Evolutionary conservation across 2,888 invertebrate species (phyloP), one percentile per base, ranked within the genome.

Genomic region (Acleris holmiana): DNA sequence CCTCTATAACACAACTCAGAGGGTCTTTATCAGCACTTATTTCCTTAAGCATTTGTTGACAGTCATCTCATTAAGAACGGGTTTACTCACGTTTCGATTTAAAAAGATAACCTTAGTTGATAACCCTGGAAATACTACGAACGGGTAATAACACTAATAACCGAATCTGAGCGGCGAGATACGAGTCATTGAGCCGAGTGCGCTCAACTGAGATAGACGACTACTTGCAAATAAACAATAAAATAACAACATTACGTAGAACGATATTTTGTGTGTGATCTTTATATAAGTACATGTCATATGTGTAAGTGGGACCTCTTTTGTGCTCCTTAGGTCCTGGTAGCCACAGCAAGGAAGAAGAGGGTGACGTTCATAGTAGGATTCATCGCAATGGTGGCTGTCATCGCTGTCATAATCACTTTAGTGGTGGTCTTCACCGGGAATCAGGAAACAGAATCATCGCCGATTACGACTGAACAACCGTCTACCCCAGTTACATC

Each of bases 351-450:
- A 78, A 82, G 93, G 75, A 91, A 91, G 73, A 90, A 93, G 84
- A 91, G 93, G 76, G 83, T 92, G 71, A 93, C 93, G 65, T 93
- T 94, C 71, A 82, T 94, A 49, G 89, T 93, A 66, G 93, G 94
- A 23, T 93, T 93, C 15, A 84, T 94, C 51, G 93, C 90, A 13
- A 89, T 94, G 76, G 76, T 94, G 55, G 86, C 94, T 21, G 90
- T 93, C 0, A 82, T 95, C 48, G 95, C 93, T 7, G 88, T 95
- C 6, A 88, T 96, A n/a, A 87, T 95, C 40, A 91, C 94, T 0
- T 88, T 95, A 15, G 90, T 94, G 15, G 93, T 95, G 8, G 83
- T 95, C 8, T 79, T 95, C 0, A 90, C 93, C 0, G 85, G 89
- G 0, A 83, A 84, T 41, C 83, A 86, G 4, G 84, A 77, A 0